These are phyloP conservation scores for Phaonia tiefii DNA, from an alignment of 2,888 invertebrate species.

Conservation along the genomic window DNA sequence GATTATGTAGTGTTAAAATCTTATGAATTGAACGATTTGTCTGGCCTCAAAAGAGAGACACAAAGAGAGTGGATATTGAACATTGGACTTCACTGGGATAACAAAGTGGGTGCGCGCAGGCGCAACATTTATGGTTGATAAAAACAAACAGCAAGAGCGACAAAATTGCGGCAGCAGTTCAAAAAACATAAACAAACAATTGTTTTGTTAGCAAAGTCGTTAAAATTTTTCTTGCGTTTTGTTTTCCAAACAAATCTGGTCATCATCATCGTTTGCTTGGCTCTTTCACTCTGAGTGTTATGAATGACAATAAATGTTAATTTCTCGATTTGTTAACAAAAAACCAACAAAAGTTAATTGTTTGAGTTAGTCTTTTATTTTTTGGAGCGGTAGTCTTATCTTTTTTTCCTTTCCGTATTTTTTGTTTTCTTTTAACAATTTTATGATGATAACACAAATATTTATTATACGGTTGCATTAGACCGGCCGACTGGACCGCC, in stretches of 20 bases:
- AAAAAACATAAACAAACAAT: slow-evolving; percentile 57
- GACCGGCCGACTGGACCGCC: too few relatives aligned
- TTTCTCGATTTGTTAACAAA: slow-evolving; percentile 16
- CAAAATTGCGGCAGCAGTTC: background rate
- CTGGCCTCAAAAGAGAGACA: background rate
- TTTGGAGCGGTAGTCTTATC: slow-evolving; percentile 1
- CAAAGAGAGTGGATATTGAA: background rate
- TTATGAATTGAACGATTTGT: background rate
- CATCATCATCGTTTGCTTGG: slow-evolving; percentile 47
- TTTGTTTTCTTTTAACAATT: slow-evolving; percentile 35
- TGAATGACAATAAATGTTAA: slow-evolving; percentile 42
- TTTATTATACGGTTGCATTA: slow-evolving; percentile 53
- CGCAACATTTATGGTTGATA: slow-evolving; percentile 58
- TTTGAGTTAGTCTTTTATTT: background rate
- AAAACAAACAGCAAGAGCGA: slow-evolving; percentile 38
- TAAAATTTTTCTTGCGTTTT: slow-evolving; percentile 49
- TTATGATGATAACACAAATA: slow-evolving; percentile 49
- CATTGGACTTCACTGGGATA: background rate
- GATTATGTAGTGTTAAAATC: background rate
- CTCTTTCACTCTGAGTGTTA: slow-evolving; percentile 58
- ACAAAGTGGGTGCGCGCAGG: slow-evolving; percentile 15
- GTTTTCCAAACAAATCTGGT: slow-evolving; percentile 24
- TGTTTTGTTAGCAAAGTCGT: slow-evolving; percentile 65
- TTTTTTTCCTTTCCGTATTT: background rate
- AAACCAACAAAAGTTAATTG: background rate